Base-by-base conservation (phyloP, 2,888 invertebrate species). In the Scaptodrosophila latifasciaeformis region DNA sequence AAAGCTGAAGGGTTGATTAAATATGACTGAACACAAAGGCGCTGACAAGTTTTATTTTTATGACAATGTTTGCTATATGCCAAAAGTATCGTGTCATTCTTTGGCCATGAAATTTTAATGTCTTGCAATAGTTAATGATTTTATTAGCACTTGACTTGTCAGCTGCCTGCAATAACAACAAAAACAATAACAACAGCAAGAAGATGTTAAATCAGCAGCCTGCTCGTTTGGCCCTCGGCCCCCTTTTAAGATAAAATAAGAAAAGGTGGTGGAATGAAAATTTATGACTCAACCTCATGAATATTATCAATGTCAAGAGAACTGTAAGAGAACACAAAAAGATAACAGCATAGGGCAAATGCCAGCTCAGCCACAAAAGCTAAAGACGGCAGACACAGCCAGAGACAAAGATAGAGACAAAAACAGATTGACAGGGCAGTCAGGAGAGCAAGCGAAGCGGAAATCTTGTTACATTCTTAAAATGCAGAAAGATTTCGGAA, bases 81-180 rank as follows among this genome's bases (percentile, higher is more conserved):
- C 29, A 10, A 34, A 34, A 39, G 49, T 56, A 62, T 56, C 54
- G 34, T 34, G n/a, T n/a, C n/a, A 24, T 7, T 3, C 24, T 17
- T 53, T 58, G 24, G 53, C 49, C 55, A 62, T 65, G 59, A 64
- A 60, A 59, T 77, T 68, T 21, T 40, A 71, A 78, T 71, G 65
- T 60, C 65, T 59, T 74, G 75, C 78, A 75, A 71, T 71, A 78
- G 62, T 74, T 78, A 74, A 74, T 74, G 76, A 75, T 68, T 74
- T 75, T 78, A 71, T 70, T 75, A 68, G 60, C 75, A 75, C 75
- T 75, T 65, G 57, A 57, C 59, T 54, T 62, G 61, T 53, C 46
- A 49, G 54, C 59, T n/a, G 34, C 34, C 43, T 18, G 34, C 59
- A 43, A 42, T 48, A 49, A n/a, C 46, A 24, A n/a, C 27, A 27